Evolutionary conservation across 2,797 vertebrate species (phyloP).

Genomic region (Crocidura indochinensis): DNA sequence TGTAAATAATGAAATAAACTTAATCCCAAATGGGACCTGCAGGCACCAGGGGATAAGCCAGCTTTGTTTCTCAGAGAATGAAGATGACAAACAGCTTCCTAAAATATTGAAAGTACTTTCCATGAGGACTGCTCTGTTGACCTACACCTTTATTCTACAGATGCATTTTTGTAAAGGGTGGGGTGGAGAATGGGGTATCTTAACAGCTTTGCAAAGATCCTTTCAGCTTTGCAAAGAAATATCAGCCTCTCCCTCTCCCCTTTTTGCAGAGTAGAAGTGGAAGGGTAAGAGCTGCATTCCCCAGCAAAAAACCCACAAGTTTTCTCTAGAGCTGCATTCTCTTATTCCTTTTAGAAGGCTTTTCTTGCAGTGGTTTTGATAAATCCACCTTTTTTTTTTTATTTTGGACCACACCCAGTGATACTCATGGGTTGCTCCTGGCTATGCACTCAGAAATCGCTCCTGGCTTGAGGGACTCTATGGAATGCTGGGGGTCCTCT

Average conservation of each 20-base stretch:
- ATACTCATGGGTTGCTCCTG: no score
- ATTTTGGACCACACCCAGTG: no score
- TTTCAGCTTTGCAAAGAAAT: neutral
- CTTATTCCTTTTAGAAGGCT: neutral
- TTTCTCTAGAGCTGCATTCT: neutral
- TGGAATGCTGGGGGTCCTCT: no score
- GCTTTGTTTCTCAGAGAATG: slow-evolving; percentile 10
- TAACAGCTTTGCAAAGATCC: neutral
- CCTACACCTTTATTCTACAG: slow-evolving; percentile 62
- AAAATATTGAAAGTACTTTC: slow-evolving; percentile 78
- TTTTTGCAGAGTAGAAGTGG: neutral
- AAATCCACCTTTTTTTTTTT: no score
- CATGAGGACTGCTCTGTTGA: slow-evolving; percentile 47
- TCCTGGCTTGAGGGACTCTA: no score
- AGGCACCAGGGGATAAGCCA: neutral
- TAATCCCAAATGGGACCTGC: slow-evolving; percentile 27
- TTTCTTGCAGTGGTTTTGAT: neutral
- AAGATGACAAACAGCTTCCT: slow-evolving; percentile 69
- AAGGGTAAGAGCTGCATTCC: neutral
- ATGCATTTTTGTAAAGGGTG: slow-evolving; percentile 21
- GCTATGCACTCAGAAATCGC: no score
- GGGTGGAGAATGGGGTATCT: neutral
- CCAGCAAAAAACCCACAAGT: neutral
- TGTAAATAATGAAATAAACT: slow-evolving; percentile 47
- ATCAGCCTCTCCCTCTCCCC: neutral